Base-by-base conservation (phyloP, 2,113 vertebrate genomes). In the Phrynocephalus versicolor region DNA sequence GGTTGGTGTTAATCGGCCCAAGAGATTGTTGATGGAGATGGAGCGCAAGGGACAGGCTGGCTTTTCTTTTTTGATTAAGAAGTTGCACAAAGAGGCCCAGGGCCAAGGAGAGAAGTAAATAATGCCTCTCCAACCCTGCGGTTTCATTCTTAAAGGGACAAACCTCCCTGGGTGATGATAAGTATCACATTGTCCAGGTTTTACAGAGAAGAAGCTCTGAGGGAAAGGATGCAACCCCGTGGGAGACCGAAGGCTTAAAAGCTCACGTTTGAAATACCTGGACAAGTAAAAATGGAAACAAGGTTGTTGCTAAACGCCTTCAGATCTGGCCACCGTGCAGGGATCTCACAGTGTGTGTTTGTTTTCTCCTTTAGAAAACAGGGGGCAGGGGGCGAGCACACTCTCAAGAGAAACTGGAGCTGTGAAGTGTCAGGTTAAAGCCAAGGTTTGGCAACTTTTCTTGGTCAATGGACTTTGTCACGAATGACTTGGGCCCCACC, bases 141-240 rank as follows among this genome's bases (percentile, higher is more conserved):
- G 92, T 93, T 94, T 93, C 93, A 91, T 94, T 91, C 93, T 92
- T 91, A 90, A 91, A 90, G 92, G 91, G 91, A 92, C 92, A 91
- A 74, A 88, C 89, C 90, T 92, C 91, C 89, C 88, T 76, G 73
- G 90, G 92, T 0, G 91, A 94, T 0, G 91, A 94, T 94, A 93
- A 93, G 75, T 87, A 85, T 51, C 83, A 39, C 91, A 89, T 87
- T 89, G 91, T 81, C 75, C 78, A 87, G 92, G 88, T 84, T n/a
- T n/a, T 65, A 75, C 89, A 58, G 91, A 93, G 88, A 91, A 72
- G 75, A 82, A 72, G 57, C 81, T 89, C 90, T 35, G 86, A 71
- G 81, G 81, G 88, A 86, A 82, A 77, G 70, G 25, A 90, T 85
- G 87, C 78, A 79, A 84, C 82, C 37, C 55, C 18, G 81, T 85